Evolutionary conservation across 2,888 invertebrate genomes (phyloP), one percentile per base, ranked within the genome.

Genomic region (Caenorhabditis afra): DNA sequence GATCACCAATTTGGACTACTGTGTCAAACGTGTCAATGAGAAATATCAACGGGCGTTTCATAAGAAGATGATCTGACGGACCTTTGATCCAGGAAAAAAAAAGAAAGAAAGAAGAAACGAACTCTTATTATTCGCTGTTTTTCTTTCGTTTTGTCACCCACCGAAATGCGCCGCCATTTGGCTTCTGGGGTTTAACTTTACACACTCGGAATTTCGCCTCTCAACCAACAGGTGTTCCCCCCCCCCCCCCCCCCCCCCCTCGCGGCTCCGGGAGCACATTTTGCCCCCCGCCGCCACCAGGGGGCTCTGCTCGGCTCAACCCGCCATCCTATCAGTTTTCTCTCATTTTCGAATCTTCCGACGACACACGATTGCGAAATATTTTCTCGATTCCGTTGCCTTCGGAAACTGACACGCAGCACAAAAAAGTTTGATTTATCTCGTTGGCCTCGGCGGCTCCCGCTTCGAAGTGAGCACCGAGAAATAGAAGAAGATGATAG

Each of bases 1-100:
- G 11, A 22, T 61, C 0, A 29, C 75, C 8, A 65, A 49, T 10
- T 35, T 77, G 29, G 70, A 77, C 35, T 49, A 41, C 47, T 71
- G 59, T 50, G 70, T 77, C 20, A 49, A 29, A 44, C 52, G 52
- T 20, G 66, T 77, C 5, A 77, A 77, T 47, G 77, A 77, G 20
- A 61, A 53, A 37, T 77, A 77, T 65, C 77, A 77, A 35, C 71
- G 65, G 16, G 58, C 77, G 0, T 53, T 70, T 61, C 35, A 49
- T 47, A 29, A 41, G 41, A 41, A 41, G 3, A 14, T 8, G 11
- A 14, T 41, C 41, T 4, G 3, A 41, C 2, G 41, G 41, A 41
- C 11, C 11, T 41, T 11, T 41, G 11, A 41, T 8, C 41, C 11
- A 4, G 41, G 41, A 3, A 41, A 41, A 29, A 29, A 29, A 29